phyloP scores from a whole-genome alignment of 1,140 invertebrate genomes.

The Drosophila ironensis region DNA sequence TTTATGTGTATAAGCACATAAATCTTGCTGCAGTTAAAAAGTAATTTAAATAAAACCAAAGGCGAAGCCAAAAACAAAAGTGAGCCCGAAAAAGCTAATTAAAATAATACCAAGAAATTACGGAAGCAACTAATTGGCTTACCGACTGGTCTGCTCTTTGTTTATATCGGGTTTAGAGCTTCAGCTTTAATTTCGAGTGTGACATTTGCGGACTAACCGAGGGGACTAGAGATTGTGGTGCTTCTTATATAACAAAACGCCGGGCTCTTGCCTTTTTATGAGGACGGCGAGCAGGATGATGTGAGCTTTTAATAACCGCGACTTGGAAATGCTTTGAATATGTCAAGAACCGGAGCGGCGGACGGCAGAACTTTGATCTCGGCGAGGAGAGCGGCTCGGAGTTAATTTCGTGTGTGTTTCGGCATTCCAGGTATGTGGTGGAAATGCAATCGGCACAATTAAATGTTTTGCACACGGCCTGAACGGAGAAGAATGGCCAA shows the following conservation, averaged over 20 bases:
- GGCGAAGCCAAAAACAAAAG: constrained; percentile 18
- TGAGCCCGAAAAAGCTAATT: constrained; percentile 52
- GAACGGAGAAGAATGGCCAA: constrained; percentile 43
- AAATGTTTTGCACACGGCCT: constrained; percentile 66
- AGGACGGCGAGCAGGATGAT: constrained; percentile 44
- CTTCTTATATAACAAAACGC: constrained; percentile 51
- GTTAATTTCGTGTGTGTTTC: constrained; percentile 48
- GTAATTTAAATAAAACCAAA: constrained; percentile 47
- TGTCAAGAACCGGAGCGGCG: constrained; percentile 67
- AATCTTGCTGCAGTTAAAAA: constrained; percentile 59
- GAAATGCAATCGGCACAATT: constrained; percentile 77
- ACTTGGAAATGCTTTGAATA: constrained; percentile 63
- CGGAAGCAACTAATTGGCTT: constrained; percentile 73
- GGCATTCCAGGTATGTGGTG: constrained; percentile 66
- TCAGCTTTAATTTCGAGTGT: constrained; percentile 43
- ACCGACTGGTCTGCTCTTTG: constrained; percentile 12
- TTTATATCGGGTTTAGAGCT: constrained; percentile 13
- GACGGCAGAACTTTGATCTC: constrained; percentile 55
- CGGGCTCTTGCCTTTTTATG: constrained; percentile 4
- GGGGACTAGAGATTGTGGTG: neutral
- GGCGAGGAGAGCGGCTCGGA: neutral
- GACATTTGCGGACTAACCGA: constrained; percentile 57
- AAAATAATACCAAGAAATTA: constrained; percentile 80
- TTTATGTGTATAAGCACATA: constrained; percentile 30
- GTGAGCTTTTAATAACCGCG: constrained; percentile 58